Percentiles rank a stretch among this genome's conserved stretches.
Evolutionary conservation across 2,113 vertebrate genomes (phyloP).

Genomic region (Crocuta crocuta): DNA sequence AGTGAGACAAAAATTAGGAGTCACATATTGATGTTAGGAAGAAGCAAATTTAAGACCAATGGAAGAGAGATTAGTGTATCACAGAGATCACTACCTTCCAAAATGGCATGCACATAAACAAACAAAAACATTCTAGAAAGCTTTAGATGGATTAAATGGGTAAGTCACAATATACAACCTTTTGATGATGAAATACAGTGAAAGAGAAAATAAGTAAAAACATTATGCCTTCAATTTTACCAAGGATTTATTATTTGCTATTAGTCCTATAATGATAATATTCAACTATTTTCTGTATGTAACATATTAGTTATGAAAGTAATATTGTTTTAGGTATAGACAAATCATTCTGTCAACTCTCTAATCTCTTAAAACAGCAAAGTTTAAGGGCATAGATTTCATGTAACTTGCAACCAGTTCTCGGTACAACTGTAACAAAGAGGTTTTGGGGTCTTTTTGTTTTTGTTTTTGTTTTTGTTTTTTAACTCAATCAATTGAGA

Average conservation of each 20-base stretch:
- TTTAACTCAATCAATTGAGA: background rate
- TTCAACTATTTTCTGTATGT: background rate
- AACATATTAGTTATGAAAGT: background rate
- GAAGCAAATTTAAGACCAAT: background rate
- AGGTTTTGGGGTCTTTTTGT: too few relatives aligned
- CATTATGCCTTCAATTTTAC: background rate
- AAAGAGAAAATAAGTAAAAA: background rate
- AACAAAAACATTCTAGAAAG: background rate
- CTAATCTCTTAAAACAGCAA: background rate
- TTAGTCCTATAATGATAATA: background rate
- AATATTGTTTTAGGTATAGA: background rate
- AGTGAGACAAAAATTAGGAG: background rate
- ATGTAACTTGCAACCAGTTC: background rate
- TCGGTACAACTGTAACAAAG: background rate
- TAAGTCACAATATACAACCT: background rate
- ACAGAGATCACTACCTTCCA: background rate
- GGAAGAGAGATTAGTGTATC: background rate
- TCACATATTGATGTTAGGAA: background rate
- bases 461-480: background rate
- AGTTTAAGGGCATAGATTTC: background rate
- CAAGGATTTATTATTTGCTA: background rate
- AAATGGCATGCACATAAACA: background rate
- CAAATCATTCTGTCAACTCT: background rate
- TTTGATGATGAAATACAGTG: background rate
- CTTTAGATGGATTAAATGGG: background rate